A percentile compares a stretch with the other conserved stretches of the same genome.
Conservation (phyloP, 1,140 invertebrate genomes). For the Chelonus insularis region DNA sequence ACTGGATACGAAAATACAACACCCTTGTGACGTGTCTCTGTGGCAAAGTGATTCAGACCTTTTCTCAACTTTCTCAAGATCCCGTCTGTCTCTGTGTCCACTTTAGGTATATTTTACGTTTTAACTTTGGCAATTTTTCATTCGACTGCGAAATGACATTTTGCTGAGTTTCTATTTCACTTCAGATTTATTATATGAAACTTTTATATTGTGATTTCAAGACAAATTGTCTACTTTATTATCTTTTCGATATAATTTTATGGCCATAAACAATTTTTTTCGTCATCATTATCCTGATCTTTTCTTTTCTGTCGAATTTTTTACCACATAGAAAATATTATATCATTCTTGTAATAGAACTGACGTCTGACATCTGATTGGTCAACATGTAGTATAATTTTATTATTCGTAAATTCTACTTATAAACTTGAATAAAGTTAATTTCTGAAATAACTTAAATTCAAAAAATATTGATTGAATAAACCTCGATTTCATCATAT, state of each 20-base stretch:
- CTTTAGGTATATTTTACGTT: conserved; percentile 29
- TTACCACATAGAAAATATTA: too few relatives aligned
- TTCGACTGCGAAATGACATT: conserved; percentile 22
- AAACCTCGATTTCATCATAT: too few relatives aligned
- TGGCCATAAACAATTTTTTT: background rate
- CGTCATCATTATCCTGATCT: background rate
- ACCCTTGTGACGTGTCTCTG: conserved; percentile 26
- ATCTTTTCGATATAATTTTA: background rate
- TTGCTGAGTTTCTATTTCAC: conserved; percentile 9
- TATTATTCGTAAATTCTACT: too few relatives aligned
- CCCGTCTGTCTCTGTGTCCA: background rate
- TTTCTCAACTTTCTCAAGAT: conserved; percentile 15
- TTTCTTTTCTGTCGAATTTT: too few relatives aligned
- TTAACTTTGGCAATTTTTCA: conserved; percentile 24
- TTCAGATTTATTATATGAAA: background rate
- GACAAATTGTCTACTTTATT: too few relatives aligned
- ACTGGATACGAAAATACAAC: conserved; percentile 29
- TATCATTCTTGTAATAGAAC: too few relatives aligned
- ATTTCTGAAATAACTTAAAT: too few relatives aligned
- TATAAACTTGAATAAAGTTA: too few relatives aligned
- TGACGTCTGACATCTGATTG: too few relatives aligned
- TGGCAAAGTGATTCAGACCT: conserved; percentile 30
- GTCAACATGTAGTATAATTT: too few relatives aligned
- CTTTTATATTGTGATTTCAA: too few relatives aligned
- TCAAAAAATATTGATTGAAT: too few relatives aligned